phyloP scores from a whole-genome alignment of 2,113 vertebrate genomes.

The Empidonax alnorum region DNA sequence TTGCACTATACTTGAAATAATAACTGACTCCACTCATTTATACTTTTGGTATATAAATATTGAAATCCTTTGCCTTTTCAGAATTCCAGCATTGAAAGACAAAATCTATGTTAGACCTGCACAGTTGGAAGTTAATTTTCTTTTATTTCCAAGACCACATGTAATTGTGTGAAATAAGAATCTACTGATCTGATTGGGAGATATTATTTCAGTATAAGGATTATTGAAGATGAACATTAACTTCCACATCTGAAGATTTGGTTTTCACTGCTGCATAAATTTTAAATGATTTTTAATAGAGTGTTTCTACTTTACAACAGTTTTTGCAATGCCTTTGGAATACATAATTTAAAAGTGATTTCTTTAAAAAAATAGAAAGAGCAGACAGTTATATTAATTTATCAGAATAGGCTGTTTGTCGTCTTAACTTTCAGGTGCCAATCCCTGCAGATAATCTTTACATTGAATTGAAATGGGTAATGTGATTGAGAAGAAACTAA shows the following conservation, averaged over 20 bases:
- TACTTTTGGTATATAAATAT: background rate
- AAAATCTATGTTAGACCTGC: background rate
- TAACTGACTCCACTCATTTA: background rate
- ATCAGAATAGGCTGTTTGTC: constrained; percentile 1
- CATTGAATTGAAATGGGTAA: constrained; percentile 22
- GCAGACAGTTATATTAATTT: background rate
- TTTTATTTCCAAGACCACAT: background rate
- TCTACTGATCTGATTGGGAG: background rate
- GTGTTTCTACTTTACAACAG: constrained; percentile 1
- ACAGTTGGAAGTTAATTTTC: background rate
- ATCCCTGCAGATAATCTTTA: background rate
- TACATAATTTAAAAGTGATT: background rate
- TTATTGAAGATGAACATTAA: background rate
- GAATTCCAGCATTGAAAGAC: background rate
- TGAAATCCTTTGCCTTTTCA: background rate
- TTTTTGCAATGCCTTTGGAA: constrained; percentile 7
- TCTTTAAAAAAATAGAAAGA: background rate
- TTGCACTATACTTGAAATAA: background rate
- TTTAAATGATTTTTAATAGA: background rate
- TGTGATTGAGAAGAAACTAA: background rate
- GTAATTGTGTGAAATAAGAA: constrained; percentile 16
- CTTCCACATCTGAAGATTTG: constrained; percentile 1
- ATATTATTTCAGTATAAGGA: constrained; percentile 17
- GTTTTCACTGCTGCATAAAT: background rate
- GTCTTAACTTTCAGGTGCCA: constrained; percentile 25